A percentile compares a stretch with the other conserved stretches of the same genome.
Evolutionary conservation across 2,113 vertebrate species (phyloP).

Genomic region (Pica pica): DNA sequence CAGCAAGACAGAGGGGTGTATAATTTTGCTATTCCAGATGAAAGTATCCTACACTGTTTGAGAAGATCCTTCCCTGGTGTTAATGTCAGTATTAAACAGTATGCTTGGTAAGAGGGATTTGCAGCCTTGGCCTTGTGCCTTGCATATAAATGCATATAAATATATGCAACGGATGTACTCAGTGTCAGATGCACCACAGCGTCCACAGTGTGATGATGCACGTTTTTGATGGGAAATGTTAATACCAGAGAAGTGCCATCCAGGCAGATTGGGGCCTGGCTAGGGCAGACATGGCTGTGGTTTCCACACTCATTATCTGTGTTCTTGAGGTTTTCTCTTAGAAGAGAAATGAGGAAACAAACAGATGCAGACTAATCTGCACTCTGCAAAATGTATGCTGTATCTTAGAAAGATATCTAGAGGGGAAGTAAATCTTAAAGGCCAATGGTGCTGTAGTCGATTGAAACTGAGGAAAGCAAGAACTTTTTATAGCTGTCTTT

Average conservation of each 20-base stretch:
- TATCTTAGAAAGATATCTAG: not conserved
- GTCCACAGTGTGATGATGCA: not conserved
- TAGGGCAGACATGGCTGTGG: not conserved
- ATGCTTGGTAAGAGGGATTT: not conserved
- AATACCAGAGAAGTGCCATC: not conserved
- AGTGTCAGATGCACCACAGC: fast-evolving
- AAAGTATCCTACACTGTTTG: not conserved
- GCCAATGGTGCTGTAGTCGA: slow-evolving; percentile 1
- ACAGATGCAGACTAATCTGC: not conserved
- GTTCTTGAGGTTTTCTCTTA: not conserved
- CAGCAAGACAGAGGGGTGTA: not conserved
- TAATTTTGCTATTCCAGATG: not conserved
- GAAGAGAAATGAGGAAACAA: not conserved
- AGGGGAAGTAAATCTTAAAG: slow-evolving; percentile 11
- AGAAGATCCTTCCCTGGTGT: not conserved
- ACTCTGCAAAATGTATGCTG: not conserved
- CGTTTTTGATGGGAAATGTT: not conserved
- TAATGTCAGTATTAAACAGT: not conserved
- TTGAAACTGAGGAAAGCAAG: slow-evolving; percentile 47
- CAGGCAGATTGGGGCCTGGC: not conserved
- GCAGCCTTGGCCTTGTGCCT: not conserved
- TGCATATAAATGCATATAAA: not conserved
- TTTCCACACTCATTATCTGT: not conserved
- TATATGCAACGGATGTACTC: not conserved
- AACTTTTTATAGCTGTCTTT: slow-evolving; percentile 51